Evolutionary conservation across 2,888 invertebrate genomes (phyloP), one percentile per base, ranked within the genome.

Genomic region (Argyresthia goedartella): DNA sequence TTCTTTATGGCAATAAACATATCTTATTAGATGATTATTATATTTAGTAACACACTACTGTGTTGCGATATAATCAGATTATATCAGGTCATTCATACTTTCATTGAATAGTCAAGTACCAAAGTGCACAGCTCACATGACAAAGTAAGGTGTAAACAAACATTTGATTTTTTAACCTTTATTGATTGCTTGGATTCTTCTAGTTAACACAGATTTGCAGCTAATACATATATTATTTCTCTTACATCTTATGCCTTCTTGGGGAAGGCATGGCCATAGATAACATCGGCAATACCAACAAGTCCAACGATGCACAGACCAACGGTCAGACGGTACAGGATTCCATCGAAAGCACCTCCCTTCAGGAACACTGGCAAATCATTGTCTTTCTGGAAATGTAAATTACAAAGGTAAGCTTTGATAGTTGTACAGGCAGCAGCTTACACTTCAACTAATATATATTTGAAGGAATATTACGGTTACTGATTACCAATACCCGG

Each of bases 331-430:
- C 81, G 80, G 64, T 81, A 84, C 52, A 90, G 63, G 11, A 89
- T 59, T 55, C 61, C 78, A 57, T 91, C 91, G 8, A 73, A 52
- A 1, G 88, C 71, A 49, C 91, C 91, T 34, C 86, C 88, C 67
- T 91, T 91, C 61, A 91, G 68, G 76, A 88, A 88, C 3, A 90
- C 82, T 0, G 90, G 90, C 4, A 84, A 62, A 56, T 88, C 89
- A 74, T 90, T 87, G 7, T 89, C 87, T 73, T 80, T 78, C 90
- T 90, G 79, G 33, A 52, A 36, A 25, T 25, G n/a, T 15, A 51
- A 36, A 50, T 16, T n/a, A n/a, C n/a, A 9, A 36, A 8, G n/a
- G 14, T 42, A 42, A 49, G n/a, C 45, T 50, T n/a, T 11, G 8
- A 8, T 41, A 16, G 33, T 52, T n/a, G n/a, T n/a, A n/a, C n/a